Evolutionary conservation across 2,797 vertebrate genomes (phyloP).

Genomic region (Nyctalus aviator): DNA sequence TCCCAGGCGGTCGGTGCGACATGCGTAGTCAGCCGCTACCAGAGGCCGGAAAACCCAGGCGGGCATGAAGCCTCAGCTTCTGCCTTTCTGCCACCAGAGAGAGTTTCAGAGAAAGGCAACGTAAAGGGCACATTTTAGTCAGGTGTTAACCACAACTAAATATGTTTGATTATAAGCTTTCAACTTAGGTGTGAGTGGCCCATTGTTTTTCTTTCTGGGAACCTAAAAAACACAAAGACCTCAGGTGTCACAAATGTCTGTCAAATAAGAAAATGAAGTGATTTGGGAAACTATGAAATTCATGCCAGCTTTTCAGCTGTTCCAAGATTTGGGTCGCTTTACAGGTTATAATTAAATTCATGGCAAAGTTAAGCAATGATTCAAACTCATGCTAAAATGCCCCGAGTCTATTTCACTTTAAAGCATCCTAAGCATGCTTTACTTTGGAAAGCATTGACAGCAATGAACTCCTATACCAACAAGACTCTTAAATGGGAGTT

Average conservation of each 20-base stretch:
- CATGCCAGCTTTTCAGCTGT: constrained; percentile 60
- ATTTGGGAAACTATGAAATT: constrained; percentile 26
- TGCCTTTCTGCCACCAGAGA: background rate
- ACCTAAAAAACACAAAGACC: background rate
- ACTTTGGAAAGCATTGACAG: constrained; percentile 26
- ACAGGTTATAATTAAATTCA: background rate
- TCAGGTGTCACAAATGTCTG: constrained; percentile 14
- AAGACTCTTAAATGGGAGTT: background rate
- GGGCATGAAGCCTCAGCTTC: background rate
- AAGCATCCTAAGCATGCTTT: background rate
- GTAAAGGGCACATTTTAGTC: background rate
- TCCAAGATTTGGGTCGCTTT: constrained; percentile 4
- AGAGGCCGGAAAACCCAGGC: background rate
- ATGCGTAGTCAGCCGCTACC: background rate
- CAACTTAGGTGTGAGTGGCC: background rate
- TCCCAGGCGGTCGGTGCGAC: background rate
- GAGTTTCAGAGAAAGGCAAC: background rate
- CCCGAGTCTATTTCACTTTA: constrained; percentile 21
- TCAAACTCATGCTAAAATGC: background rate
- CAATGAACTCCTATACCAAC: background rate
- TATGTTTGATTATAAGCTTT: background rate
- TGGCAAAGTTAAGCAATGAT: background rate
- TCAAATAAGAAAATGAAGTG: constrained; percentile 42
- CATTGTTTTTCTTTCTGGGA: background rate
- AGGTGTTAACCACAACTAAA: constrained; percentile 39